Percentiles rank a stretch among this genome's conserved stretches.
These are phyloP conservation scores for Diachasma alloeum DNA, from an alignment of 1,140 invertebrate species.

Conservation along the genomic window DNA sequence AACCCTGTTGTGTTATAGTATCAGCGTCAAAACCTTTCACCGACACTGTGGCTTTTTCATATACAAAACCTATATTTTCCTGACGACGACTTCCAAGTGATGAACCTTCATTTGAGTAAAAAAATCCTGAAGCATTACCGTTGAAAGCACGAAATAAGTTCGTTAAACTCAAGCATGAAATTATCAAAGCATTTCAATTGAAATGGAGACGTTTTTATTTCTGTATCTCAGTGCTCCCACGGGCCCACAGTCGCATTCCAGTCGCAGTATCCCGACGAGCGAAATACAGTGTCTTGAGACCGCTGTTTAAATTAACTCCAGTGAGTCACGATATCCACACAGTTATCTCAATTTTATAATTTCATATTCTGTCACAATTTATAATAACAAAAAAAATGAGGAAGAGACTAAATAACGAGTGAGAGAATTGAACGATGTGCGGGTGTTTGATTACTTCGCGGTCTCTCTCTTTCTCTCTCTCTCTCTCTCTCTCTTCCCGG, in stretches of 20 bases:
- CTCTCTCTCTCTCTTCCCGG: background rate
- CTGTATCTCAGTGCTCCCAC: background rate
- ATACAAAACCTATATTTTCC: too few relatives aligned
- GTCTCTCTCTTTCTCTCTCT: background rate
- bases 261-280: background rate
- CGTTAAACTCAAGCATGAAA: background rate
- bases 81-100: too few relatives aligned
- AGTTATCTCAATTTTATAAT: background rate
- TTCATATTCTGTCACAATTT: background rate
- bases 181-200: background rate
- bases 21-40: too few relatives aligned
- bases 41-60: too few relatives aligned
- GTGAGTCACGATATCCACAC: background rate
- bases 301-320: background rate
- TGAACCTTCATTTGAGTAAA: too few relatives aligned
- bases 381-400: background rate
- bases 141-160: background rate
- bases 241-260: background rate
- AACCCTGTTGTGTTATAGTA: too few relatives aligned
- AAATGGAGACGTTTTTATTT: background rate
- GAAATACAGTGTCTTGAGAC: background rate
- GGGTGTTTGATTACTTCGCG: background rate
- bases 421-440: background rate
- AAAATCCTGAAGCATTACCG: too few relatives aligned
- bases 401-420: background rate